These are phyloP conservation scores for Lamellibrachia columna DNA, from an alignment of 2,888 invertebrate species.

Conservation along the genomic window DNA sequence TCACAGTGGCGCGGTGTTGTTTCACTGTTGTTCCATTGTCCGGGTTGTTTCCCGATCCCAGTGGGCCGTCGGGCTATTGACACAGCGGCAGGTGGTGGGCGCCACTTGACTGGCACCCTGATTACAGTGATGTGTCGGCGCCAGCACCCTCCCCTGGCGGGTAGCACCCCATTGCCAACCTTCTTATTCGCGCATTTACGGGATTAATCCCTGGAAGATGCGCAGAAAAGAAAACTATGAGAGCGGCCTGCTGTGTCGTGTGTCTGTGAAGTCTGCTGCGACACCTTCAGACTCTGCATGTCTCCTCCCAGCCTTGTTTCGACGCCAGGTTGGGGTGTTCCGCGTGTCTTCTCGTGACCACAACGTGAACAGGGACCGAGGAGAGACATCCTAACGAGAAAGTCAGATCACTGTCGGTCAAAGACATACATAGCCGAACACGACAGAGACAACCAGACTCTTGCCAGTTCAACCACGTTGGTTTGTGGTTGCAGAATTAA, in stretches of 20 bases:
- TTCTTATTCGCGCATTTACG: constrained; percentile 12
- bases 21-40: background rate
- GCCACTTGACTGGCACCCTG: constrained; percentile 3
- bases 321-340: background rate
- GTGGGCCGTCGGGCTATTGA: background rate
- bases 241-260: background rate
- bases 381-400: background rate
- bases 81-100: background rate
- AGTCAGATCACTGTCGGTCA: background rate
- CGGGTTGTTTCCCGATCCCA: background rate
- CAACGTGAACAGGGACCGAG: background rate
- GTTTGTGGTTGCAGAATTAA: background rate
- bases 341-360: background rate
- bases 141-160: background rate
- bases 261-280: background rate
- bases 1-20: background rate
- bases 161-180: constrained; percentile 2
- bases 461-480: background rate
- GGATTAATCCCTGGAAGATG: background rate
- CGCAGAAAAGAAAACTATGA: background rate
- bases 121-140: background rate
- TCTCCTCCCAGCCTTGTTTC: background rate
- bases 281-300: background rate
- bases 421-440: background rate
- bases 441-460: background rate